These are phyloP conservation scores for Caenorhabditis japonica DNA, from an alignment of 2,888 invertebrate genomes.

Conservation along the genomic window DNA sequence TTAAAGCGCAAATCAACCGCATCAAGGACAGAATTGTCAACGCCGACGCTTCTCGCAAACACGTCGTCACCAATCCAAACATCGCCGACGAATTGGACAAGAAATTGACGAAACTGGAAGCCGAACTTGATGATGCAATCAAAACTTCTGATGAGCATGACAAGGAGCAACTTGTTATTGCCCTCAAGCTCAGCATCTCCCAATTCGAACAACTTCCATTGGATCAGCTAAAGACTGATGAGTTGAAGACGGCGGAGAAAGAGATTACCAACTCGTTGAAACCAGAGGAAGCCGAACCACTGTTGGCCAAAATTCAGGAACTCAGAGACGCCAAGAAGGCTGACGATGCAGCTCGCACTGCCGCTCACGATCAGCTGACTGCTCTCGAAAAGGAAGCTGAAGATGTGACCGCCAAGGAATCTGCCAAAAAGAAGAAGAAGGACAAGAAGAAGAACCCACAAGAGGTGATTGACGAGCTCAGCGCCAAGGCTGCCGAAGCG, in stretches of 20 bases:
- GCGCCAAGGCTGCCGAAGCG: no score
- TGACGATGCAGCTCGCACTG: no score
- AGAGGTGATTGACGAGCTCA: no score
- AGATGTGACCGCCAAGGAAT: no score
- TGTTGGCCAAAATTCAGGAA: slow-evolving; percentile 19
- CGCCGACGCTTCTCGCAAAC: slow-evolving; percentile 48
- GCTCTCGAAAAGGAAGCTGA: no score
- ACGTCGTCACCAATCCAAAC: slow-evolving; percentile 47
- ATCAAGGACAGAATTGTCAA: slow-evolving; percentile 51
- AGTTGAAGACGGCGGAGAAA: slow-evolving; percentile 29
- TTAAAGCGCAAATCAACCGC: slow-evolving; percentile 54
- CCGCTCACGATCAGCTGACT: no score
- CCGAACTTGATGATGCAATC: slow-evolving; percentile 53
- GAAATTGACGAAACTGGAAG: slow-evolving; percentile 35
- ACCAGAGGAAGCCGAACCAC: slow-evolving; percentile 19
- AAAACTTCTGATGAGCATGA: slow-evolving; percentile 53
- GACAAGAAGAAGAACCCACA: no score
- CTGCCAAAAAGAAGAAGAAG: no score
- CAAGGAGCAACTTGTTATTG: slow-evolving; percentile 51
- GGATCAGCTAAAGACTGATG: slow-evolving; percentile 21
- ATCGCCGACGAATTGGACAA: slow-evolving; percentile 38
- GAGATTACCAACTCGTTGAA: slow-evolving; percentile 34
- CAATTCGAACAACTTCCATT: slow-evolving; percentile 50
- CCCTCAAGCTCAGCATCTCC: slow-evolving; percentile 40
- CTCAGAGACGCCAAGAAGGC: slow-evolving; percentile 9